Percentiles rank a stretch among this genome's conserved stretches.
Evolutionary conservation across 2,797 vertebrate species (phyloP).

Genomic region (Alcedo quadribrachys): DNA sequence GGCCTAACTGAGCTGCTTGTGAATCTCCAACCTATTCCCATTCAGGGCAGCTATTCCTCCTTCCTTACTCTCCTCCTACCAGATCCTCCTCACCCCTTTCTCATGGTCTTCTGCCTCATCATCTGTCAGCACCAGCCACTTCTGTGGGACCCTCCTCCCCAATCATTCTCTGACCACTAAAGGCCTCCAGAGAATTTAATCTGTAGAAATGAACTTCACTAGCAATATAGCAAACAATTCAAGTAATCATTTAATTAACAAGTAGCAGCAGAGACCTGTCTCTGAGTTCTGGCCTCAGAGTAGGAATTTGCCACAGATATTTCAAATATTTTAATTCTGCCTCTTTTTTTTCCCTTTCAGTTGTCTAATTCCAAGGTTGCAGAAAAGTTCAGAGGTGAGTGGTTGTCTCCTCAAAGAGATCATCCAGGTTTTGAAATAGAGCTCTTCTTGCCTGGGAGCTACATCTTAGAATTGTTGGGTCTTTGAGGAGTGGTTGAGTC

Average conservation of each 20-base stretch:
- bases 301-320: neutral
- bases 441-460: neutral
- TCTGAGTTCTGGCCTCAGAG: neutral
- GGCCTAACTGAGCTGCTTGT: accelerated
- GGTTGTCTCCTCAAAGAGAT: neutral
- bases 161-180: accelerated
- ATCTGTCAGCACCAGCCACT: neutral
- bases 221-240: neutral
- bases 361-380: neutral
- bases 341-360: neutral
- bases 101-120: neutral
- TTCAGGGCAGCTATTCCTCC: neutral
- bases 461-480: neutral
- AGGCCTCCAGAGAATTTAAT: neutral
- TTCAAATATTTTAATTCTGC: neutral
- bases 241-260: neutral
- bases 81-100: neutral
- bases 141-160: neutral
- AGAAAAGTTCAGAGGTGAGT: neutral
- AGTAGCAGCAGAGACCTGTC: neutral
- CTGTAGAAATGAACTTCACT: neutral
- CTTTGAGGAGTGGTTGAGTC: neutral
- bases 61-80: neutral
- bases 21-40: neutral
- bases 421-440: neutral